phyloP scores from a whole-genome alignment of 2,797 vertebrate genomes.

The Pogonophryne albipinna region DNA sequence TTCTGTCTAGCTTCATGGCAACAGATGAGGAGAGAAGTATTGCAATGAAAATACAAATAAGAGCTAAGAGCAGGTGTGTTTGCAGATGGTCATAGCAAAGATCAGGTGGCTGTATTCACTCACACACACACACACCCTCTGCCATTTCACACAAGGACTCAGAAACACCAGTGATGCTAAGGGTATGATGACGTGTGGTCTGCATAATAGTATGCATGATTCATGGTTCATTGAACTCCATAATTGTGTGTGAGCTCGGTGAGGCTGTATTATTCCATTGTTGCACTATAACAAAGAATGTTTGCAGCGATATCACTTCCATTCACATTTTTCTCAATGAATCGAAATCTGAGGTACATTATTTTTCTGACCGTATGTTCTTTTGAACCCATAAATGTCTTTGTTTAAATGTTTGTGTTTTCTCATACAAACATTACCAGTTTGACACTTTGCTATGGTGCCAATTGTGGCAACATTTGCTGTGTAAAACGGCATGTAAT shows the following conservation, averaged over 20 bases:
- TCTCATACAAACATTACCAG: not conserved
- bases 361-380: conserved; percentile 6
- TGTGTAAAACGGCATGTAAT: not conserved
- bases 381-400: not conserved
- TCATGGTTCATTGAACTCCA: conserved; percentile 20
- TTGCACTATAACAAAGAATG: not conserved
- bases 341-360: conserved; percentile 4
- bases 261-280: not conserved
- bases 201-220: not conserved
- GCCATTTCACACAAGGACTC: conserved; percentile 37
- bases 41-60: conserved; percentile 23
- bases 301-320: not conserved
- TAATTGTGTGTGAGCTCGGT: conserved; percentile 1
- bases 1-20: conserved; percentile 27
- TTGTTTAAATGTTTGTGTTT: conserved; percentile 7
- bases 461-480: not conserved
- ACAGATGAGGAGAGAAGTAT: conserved; percentile 39
- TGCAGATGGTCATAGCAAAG: conserved; percentile 56
- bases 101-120: conserved; percentile 32
- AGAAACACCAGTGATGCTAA: conserved; percentile 20
- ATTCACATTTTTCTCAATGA: conserved; percentile 21
- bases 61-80: conserved; percentile 47
- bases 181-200: conserved; percentile 23
- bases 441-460: not conserved
- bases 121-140: conserved; percentile 1